Base-by-base conservation (phyloP, 2,113 vertebrate species). In the Pedetes capensis region DNA sequence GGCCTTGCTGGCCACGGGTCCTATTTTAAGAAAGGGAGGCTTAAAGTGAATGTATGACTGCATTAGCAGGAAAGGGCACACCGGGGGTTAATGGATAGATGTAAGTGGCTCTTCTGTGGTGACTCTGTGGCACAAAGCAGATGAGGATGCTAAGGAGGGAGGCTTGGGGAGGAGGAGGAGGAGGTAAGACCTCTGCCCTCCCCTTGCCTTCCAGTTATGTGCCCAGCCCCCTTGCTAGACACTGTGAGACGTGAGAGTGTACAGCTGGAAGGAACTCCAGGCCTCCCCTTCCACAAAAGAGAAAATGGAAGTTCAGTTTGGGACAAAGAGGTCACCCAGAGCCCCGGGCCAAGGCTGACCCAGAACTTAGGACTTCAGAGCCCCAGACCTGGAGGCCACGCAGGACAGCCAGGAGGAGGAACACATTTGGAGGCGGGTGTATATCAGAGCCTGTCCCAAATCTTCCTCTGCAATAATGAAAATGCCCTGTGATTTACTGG, bases 31-130 rank as follows among this genome's bases (percentile, higher is more conserved):
- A 81, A 87, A 49, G 16, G 55, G 13, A 39, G 34, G 74, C 61
- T 96, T 80, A 2, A 82, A 80, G 83, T 83, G 42, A 63, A 89
- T 63, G 17, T 3, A 53, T 20, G 20, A 84, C 83, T 92, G 71
- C 86, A 68, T 93, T 63, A 78, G 91, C n/a, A 49, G 86, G 85
- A 84, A 69, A 55, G 94, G 57, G 57, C 83, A 78, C 1, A 0
- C 53, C 0, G 0, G 72, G n/a, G 86, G 87, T 90, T 89, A 95
- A 81, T 89, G 89, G 71, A 66, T 78, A 9, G 18, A 42, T 20
- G 42, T 92, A 85, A 87, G 86, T 78, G 71, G 68, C 61, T 37
- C 39, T 55, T 42, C 13, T 29, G 53, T 29, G 3, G 44, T 13
- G 23, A 42, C 12, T 59, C 5, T 69, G 79, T 78, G 66, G 32